Percentiles rank a stretch among this genome's conserved stretches.
These are phyloP conservation scores for Biston stratarius DNA, from an alignment of 2,888 invertebrate species.

Conservation along the genomic window DNA sequence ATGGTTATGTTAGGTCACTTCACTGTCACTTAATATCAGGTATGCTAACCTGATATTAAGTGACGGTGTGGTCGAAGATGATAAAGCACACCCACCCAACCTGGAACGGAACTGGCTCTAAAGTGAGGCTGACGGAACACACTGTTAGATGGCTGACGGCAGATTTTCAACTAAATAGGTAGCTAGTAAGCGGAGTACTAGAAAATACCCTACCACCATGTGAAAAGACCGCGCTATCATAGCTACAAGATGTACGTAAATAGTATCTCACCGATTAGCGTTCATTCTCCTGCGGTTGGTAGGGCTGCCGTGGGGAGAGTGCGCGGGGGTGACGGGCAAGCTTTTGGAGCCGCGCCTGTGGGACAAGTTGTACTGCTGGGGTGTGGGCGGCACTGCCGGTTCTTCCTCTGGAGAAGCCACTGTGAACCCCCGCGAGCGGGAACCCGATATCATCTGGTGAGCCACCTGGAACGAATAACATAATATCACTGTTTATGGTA, in stretches of 20 bases:
- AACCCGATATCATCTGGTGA: slow-evolving; percentile 86
- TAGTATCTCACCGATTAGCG: slow-evolving; percentile 83
- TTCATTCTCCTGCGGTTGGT: slow-evolving; percentile 85
- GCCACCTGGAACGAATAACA: slow-evolving; percentile 67
- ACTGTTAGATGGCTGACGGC: neutral
- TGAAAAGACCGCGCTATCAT: too few relatives aligned
- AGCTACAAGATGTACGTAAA: too few relatives aligned
- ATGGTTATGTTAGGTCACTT: too few relatives aligned
- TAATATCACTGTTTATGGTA: neutral
- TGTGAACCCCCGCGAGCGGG: slow-evolving; percentile 77
- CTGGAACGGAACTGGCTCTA: too few relatives aligned
- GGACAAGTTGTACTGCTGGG: slow-evolving; percentile 62
- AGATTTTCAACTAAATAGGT: neutral
- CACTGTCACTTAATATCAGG: too few relatives aligned
- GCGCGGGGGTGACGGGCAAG: slow-evolving; percentile 89
- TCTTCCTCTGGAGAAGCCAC: slow-evolving; percentile 72
- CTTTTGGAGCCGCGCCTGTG: slow-evolving; percentile 89
- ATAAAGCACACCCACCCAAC: too few relatives aligned
- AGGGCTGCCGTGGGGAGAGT: slow-evolving; percentile 88
- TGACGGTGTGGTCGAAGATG: too few relatives aligned
- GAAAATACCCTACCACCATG: too few relatives aligned
- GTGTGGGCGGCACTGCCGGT: slow-evolving; percentile 52
- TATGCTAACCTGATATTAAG: neutral
- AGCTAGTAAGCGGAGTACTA: too few relatives aligned
- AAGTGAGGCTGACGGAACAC: too few relatives aligned